Evolutionary conservation across 2,888 invertebrate genomes (phyloP), one percentile per base, ranked within the genome.

Genomic region (Oasisia sp.): DNA sequence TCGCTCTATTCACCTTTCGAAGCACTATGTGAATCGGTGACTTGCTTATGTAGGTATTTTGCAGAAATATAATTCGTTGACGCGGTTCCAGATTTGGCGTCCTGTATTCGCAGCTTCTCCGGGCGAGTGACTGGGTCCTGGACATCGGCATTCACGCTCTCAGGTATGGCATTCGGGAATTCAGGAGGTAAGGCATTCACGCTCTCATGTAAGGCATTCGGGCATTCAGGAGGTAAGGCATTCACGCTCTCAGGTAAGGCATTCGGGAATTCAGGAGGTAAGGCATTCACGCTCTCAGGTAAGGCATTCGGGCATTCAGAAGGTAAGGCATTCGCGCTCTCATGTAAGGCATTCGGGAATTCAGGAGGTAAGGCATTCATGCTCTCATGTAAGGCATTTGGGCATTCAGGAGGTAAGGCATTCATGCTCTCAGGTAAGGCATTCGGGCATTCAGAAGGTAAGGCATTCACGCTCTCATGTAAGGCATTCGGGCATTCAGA

Each of bases 81-180:
- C 27, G 74, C 7, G 74, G 2, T 44, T 92, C 19, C 91, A 93
- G 93, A 58, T 93, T 92, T 91, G 93, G 93, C 27, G 92, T 92
- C 44, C 45, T 93, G 44, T 91, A 93, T n/a, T 92, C 93, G 9
- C 92, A 93, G 58, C 91, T 93, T n/a, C 92, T 91, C 45, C 91
- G 91, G n/a, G 92, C 93, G 27, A 89, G 91, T 27, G 91, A 92
- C 32, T 89, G 92, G 89, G 92, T 93, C 32, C 91, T 93, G 9
- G 93, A 93, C 45, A 93, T 93, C 5, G 93, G 93, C 32, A 92
- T 93, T 74, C 93, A 93, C 91, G 92, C 92, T 27, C n/a, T 92
- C 19, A 92, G 93, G 93, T 93, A 92, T 74, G 92, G 89, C 19
- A 74, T 74, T 19, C 74, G 27, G 19, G 74, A 3, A 74, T 19